Evolutionary conservation across 2,113 vertebrate genomes (phyloP).

Genomic region (Marcusenius ussheri): DNA sequence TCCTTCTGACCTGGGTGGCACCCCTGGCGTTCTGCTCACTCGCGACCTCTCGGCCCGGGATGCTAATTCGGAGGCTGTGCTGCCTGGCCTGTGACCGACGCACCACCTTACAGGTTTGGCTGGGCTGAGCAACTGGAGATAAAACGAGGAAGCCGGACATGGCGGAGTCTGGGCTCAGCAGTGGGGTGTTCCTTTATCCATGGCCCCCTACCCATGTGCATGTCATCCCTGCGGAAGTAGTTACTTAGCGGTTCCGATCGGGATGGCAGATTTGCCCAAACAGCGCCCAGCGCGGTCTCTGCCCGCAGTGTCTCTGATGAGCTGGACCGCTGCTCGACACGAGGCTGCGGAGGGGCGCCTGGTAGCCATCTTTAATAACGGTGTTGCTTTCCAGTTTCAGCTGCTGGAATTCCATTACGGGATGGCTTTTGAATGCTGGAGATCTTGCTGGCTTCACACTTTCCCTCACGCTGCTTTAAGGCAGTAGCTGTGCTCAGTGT

Average conservation of each 20-base stretch:
- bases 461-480: not conserved
- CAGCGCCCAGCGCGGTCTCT: not conserved
- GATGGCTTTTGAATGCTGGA: not conserved
- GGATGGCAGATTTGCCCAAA: not conserved
- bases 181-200: not conserved
- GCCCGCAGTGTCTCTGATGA: not conserved
- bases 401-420: not conserved
- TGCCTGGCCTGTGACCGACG: not conserved
- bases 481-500: not conserved
- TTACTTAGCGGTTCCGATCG: not conserved
- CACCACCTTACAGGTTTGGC: not conserved
- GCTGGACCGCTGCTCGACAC: not conserved
- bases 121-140: not conserved
- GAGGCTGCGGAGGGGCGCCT: not conserved
- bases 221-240: not conserved
- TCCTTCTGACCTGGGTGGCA: not conserved
- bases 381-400: not conserved
- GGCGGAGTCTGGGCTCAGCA: not conserved
- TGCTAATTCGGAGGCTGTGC: not conserved
- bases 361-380: not conserved
- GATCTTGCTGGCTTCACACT: not conserved
- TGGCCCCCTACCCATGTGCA: not conserved
- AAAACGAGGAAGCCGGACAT: not conserved
- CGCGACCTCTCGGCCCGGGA: not conserved
- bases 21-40: not conserved